Conservation (phyloP, 2,113 vertebrate genomes). For the Zosterops japonicus region DNA sequence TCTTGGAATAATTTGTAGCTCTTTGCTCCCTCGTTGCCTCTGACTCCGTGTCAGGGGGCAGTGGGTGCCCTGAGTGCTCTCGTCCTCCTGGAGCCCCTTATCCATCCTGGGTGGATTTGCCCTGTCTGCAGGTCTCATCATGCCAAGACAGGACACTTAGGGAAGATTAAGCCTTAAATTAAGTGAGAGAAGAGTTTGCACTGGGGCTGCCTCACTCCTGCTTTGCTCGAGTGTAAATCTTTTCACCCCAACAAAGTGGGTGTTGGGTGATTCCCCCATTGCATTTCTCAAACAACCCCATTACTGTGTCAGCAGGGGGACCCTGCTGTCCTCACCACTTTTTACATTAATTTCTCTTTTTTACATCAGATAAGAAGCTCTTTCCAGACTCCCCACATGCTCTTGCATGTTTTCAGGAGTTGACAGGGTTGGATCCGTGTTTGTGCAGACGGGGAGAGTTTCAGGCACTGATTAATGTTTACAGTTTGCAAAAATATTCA, state of each 20-base stretch:
- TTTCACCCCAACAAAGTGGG: fast-evolving
- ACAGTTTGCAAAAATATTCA: neutral
- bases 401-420: neutral
- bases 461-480: neutral
- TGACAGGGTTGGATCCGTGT: neutral
- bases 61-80: neutral
- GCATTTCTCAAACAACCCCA: neutral
- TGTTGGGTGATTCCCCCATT: neutral
- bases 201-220: neutral
- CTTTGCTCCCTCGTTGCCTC: fast-evolving
- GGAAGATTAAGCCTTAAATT: neutral
- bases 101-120: fast-evolving
- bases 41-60: fast-evolving
- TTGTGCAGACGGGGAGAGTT: neutral
- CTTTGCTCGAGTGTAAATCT: neutral
- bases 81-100: neutral
- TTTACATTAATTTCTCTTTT: neutral
- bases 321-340: neutral
- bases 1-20: neutral
- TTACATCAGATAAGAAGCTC: neutral
- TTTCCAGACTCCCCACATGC: neutral
- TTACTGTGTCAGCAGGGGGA: fast-evolving
- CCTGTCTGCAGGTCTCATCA: neutral
- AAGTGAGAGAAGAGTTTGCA: neutral
- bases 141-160: neutral